Conservation (phyloP, 2,797 vertebrate genomes). For the Pseudotriccus pelzelni region DNA sequence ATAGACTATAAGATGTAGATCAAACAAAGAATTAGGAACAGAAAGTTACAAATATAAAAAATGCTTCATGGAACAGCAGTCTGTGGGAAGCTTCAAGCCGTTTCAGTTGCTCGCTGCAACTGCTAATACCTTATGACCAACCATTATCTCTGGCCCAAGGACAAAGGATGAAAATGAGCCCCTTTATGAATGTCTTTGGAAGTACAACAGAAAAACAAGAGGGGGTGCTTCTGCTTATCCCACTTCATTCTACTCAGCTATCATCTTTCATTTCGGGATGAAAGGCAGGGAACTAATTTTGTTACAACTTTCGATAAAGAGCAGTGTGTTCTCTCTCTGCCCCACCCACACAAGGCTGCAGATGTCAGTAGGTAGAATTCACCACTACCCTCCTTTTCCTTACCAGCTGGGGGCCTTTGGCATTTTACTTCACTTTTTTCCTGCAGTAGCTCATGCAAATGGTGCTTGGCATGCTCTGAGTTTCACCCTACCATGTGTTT, state of each 20-base stretch:
- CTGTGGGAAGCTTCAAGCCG: not conserved
- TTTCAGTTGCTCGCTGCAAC: slow-evolving; percentile 42
- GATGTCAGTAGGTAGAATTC: not conserved
- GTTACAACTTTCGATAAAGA: not conserved
- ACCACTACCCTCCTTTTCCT: not conserved
- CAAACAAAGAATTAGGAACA: slow-evolving; percentile 58
- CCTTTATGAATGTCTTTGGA: not conserved
- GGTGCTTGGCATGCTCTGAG: not conserved
- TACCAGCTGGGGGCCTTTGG: not conserved
- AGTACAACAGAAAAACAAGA: not conserved
- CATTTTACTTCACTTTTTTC: not conserved
- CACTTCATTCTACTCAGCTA: not conserved
- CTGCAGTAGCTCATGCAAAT: not conserved
- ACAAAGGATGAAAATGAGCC: not conserved
- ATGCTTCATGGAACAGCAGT: not conserved
- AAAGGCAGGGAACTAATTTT: not conserved
- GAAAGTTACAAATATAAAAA: slow-evolving; percentile 50
- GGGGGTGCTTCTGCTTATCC: not conserved
- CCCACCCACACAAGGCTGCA: not conserved
- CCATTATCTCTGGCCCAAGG: not conserved
- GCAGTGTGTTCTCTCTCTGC: not conserved
- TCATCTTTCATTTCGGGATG: not conserved
- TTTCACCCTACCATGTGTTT: not conserved
- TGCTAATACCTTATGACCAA: not conserved
- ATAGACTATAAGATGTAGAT: slow-evolving; percentile 24